phyloP scores from a whole-genome alignment of 2,888 invertebrate genomes.

The Drosophila melanocephala region DNA sequence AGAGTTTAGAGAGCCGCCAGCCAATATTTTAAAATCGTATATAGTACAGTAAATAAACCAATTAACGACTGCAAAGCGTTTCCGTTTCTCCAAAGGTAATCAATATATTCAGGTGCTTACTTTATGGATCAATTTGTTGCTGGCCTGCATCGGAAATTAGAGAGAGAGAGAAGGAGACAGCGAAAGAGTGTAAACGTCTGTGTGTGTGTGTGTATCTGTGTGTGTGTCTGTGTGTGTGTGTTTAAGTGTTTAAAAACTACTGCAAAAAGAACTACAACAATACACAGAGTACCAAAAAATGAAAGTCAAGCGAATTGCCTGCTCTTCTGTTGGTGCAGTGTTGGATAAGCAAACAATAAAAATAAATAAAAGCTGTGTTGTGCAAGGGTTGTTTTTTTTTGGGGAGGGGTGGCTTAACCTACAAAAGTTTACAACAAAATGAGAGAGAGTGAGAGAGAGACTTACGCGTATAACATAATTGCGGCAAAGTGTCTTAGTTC shows the following conservation, averaged over 20 bases:
- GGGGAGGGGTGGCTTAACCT: constrained; percentile 58
- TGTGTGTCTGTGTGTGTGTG: constrained; percentile 14
- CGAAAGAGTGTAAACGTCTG: neutral
- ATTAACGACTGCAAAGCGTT: constrained; percentile 17
- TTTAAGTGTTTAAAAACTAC: constrained; percentile 47
- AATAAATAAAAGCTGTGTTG: constrained; percentile 60
- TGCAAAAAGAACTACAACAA: constrained; percentile 26
- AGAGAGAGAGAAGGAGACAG: constrained; percentile 21
- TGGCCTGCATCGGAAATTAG: constrained; percentile 43
- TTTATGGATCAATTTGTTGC: constrained; percentile 32
- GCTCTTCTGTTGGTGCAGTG: constrained; percentile 34
- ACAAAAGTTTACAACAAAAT: constrained; percentile 61
- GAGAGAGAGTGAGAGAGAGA: constrained; percentile 62
- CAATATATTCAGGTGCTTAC: constrained; percentile 38
- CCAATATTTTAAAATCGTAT: constrained; percentile 20
- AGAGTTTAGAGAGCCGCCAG: constrained; percentile 40
- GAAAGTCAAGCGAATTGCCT: constrained; percentile 38
- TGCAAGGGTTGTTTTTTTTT: constrained; percentile 23
- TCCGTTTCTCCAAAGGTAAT: constrained; percentile 20
- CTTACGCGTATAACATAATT: constrained; percentile 82
- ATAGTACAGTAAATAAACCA: constrained; percentile 39
- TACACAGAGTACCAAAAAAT: constrained; percentile 43
- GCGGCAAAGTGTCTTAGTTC: constrained; percentile 79
- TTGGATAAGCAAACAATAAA: constrained; percentile 45
- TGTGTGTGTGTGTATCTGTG: neutral